Evolutionary conservation across 2,888 invertebrate genomes (phyloP).

Genomic region (Thysanoteuthis rhombus): DNA sequence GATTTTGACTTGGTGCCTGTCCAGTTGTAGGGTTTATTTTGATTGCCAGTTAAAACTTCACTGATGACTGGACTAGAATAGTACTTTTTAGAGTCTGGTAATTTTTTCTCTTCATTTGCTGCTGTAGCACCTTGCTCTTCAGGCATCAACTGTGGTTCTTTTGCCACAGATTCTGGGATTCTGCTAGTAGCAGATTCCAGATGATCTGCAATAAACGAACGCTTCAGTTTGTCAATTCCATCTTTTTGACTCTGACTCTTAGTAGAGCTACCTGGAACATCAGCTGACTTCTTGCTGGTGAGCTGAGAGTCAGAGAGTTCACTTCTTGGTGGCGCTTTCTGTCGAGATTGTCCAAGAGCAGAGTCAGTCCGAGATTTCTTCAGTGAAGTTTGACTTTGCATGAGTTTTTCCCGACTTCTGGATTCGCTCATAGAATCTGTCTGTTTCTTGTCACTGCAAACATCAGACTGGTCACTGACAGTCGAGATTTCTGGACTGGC

Average conservation of each 20-base stretch:
- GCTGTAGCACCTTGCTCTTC: background rate
- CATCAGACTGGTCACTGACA: constrained; percentile 18
- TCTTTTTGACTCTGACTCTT: constrained; percentile 18
- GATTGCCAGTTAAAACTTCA: background rate
- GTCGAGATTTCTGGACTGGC: constrained; percentile 20
- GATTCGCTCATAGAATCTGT: constrained; percentile 20
- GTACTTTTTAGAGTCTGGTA: background rate
- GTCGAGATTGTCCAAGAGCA: constrained; percentile 1
- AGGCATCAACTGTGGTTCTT: background rate
- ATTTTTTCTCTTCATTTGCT: background rate
- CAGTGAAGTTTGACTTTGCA: background rate
- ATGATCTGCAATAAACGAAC: constrained; percentile 22
- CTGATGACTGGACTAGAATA: background rate
- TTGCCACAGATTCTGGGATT: background rate
- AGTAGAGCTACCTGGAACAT: background rate
- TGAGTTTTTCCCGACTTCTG: background rate
- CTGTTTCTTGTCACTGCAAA: background rate
- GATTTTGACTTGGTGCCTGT: background rate
- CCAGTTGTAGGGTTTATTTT: background rate
- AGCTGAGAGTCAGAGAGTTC: background rate
- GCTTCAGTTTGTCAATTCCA: constrained; percentile 18
- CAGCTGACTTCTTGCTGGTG: background rate
- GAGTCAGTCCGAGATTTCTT: constrained; percentile 13
- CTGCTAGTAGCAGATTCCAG: background rate
- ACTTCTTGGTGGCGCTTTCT: background rate